Evolutionary conservation across 1,140 invertebrate genomes (phyloP).

Genomic region (Trichonephila clavipes): DNA sequence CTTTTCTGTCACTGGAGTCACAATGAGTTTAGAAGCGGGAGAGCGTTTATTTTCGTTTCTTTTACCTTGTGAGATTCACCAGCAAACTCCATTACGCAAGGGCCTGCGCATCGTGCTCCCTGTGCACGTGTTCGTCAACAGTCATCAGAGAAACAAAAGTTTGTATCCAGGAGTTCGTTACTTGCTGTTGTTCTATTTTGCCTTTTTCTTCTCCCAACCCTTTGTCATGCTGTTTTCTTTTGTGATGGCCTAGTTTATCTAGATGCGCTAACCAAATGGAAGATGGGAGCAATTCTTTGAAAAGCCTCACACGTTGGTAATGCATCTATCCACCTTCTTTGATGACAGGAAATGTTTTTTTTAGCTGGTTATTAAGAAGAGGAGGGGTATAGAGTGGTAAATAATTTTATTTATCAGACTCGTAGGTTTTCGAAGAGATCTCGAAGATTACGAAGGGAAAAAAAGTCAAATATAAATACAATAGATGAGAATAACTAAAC

Average conservation of each 20-base stretch:
- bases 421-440: no score
- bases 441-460: no score
- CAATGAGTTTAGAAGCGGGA: constrained; percentile 15
- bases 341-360: not conserved
- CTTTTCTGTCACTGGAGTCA: constrained; percentile 6
- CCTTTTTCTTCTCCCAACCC: not conserved
- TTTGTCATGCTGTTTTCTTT: not conserved
- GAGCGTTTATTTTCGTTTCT: constrained; percentile 17
- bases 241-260: not conserved
- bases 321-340: not conserved
- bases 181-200: not conserved
- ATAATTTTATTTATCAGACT: no score
- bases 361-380: not conserved
- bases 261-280: not conserved
- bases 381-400: not conserved
- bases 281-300: not conserved
- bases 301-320: not conserved
- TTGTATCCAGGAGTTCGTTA: constrained; percentile 11
- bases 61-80: not conserved
- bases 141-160: constrained; percentile 36
- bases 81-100: constrained; percentile 9
- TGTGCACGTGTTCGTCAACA: constrained; percentile 7
- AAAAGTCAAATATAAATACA: no score
- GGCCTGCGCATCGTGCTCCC: constrained; percentile 8
- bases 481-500: not conserved